Conservation (phyloP, 1,140 invertebrate species). For the Microvelia longipes region DNA sequence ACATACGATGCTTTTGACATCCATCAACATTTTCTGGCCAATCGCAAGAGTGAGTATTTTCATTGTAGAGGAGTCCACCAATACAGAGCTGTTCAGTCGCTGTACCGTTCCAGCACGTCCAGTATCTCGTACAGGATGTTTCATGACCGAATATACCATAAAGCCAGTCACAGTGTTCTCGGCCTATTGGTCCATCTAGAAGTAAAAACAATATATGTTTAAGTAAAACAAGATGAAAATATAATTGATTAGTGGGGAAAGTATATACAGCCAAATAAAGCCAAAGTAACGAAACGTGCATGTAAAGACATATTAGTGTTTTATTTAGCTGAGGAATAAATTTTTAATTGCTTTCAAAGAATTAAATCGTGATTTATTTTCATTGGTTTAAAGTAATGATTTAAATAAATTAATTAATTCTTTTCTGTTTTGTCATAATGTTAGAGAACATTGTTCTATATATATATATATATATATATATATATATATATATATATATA, state of each 20-base stretch:
- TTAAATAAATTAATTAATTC: too few species aligned
- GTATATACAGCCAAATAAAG: background rate
- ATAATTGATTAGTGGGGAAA: too few species aligned
- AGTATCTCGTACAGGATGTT: conserved; percentile 80
- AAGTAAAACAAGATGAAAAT: background rate
- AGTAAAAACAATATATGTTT: conserved; percentile 11
- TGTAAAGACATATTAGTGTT: too few species aligned
- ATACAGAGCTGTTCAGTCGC: conserved; percentile 85
- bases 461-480: too few species aligned
- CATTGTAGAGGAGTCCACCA: conserved; percentile 78
- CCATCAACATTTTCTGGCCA: conserved; percentile 86
- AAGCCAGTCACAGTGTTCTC: conserved; percentile 80
- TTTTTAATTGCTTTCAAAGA: too few species aligned
- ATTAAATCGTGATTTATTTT: too few species aligned
- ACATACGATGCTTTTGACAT: conserved; percentile 86
- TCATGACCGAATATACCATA: conserved; percentile 88
- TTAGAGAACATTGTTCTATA: too few species aligned
- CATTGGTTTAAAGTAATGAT: too few species aligned
- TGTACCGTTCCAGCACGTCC: conserved; percentile 89
- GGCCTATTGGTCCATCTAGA: conserved; percentile 60
- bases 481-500: too few species aligned
- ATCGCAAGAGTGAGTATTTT: conserved; percentile 75
- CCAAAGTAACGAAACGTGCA: background rate
- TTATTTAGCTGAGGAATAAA: too few species aligned
- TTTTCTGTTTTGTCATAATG: too few species aligned